Percentiles rank a stretch among this genome's conserved stretches.
Evolutionary conservation across 1,140 invertebrate species (phyloP).

Genomic region (Calliopsis andreniformis): DNA sequence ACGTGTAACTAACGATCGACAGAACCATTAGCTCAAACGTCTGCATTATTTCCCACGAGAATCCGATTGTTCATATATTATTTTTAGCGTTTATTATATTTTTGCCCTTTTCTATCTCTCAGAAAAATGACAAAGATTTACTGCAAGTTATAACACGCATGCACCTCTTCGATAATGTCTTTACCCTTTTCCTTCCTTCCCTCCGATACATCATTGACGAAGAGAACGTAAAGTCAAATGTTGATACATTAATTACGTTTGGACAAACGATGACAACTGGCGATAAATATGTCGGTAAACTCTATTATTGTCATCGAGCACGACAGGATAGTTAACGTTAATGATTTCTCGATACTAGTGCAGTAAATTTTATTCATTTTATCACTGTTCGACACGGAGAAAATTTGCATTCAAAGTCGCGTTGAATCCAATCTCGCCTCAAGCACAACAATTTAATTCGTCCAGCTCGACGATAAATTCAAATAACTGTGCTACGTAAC

Average conservation of each 20-base stretch:
- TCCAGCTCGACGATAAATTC: background rate
- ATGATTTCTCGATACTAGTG: no score
- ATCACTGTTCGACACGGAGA: background rate
- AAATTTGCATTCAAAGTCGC: background rate
- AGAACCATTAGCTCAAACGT: background rate
- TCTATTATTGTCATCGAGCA: background rate
- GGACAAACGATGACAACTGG: no score
- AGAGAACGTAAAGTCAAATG: no score
- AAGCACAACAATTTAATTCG: slow-evolving; percentile 5
- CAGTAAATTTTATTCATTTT: background rate
- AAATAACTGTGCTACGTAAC: background rate
- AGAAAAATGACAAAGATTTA: slow-evolving; percentile 3
- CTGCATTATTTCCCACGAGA: background rate
- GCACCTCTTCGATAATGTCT: background rate
- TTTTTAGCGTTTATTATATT: background rate
- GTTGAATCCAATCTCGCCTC: background rate
- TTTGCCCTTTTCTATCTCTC: background rate
- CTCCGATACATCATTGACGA: no score
- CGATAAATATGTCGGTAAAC: no score
- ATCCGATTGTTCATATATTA: background rate
- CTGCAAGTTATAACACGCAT: background rate
- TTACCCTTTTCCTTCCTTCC: background rate
- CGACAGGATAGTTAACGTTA: background rate
- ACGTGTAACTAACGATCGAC: no score
- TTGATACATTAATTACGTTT: no score